phyloP scores from a whole-genome alignment of 2,888 invertebrate species.

The Xanthia togata region DNA sequence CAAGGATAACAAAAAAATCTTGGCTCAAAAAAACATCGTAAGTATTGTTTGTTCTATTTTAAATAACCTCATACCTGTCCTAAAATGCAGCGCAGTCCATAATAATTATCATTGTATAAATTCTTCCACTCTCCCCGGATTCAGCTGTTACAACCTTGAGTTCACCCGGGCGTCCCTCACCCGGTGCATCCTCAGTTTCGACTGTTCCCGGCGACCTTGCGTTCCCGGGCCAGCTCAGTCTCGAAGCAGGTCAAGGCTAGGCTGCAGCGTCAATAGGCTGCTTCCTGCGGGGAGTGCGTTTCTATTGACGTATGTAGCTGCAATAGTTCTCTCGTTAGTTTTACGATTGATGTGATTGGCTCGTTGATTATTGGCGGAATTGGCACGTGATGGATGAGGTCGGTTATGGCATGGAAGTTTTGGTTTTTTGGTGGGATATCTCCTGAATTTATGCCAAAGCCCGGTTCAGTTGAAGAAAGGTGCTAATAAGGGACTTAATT shows the following conservation, averaged over 20 bases:
- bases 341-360: slow-evolving; percentile 27
- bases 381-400: slow-evolving; percentile 29
- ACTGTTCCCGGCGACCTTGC: slow-evolving; percentile 32
- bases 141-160: slow-evolving; percentile 28
- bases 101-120: too few species aligned
- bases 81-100: too few species aligned
- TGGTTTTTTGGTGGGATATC: neutral
- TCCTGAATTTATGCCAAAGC: neutral
- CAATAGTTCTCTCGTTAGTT: slow-evolving; percentile 20
- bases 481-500: too few species aligned
- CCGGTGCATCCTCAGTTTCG: slow-evolving; percentile 34
- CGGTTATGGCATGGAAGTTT: neutral
- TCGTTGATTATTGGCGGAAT: slow-evolving; percentile 4
- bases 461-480: neutral
- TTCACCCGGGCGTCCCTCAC: slow-evolving; percentile 23
- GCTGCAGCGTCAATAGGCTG: slow-evolving; percentile 46
- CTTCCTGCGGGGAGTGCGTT: slow-evolving; percentile 54
- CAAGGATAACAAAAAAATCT: too few species aligned
- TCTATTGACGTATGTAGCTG: slow-evolving; percentile 43
- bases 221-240: slow-evolving; percentile 36
- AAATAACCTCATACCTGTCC: too few species aligned
- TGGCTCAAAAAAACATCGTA: too few species aligned
- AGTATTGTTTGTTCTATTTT: too few species aligned
- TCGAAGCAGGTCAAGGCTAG: slow-evolving; percentile 58
- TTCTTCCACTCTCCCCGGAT: neutral